Evolutionary conservation across 1,140 invertebrate species (phyloP).

Genomic region (Latrodectus geometricus): DNA sequence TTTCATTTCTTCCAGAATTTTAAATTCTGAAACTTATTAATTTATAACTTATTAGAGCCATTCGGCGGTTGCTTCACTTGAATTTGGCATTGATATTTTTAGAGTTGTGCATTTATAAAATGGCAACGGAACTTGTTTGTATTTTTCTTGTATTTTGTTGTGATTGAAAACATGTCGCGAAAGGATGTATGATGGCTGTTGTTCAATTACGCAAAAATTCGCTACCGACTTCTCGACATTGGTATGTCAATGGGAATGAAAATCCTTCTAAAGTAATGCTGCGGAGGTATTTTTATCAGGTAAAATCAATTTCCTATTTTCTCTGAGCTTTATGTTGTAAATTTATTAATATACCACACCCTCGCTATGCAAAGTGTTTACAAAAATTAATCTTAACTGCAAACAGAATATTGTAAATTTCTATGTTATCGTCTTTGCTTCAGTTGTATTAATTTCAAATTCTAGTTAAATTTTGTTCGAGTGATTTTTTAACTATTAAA

Average conservation of each 20-base stretch:
- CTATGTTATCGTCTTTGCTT: too few relatives aligned
- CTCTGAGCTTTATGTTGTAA: neutral
- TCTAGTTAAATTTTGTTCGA: neutral
- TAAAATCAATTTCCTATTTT: conserved; percentile 12
- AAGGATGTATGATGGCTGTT: conserved; percentile 48
- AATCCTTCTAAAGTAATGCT: conserved; percentile 40
- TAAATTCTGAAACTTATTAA: too few relatives aligned
- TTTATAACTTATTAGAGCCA: too few relatives aligned
- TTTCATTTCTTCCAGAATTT: too few relatives aligned
- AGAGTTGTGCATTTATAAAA: too few relatives aligned
- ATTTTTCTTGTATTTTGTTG: conserved; percentile 35
- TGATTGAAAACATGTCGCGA: conserved; percentile 58
- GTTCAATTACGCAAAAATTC: conserved; percentile 52
- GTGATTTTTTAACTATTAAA: neutral
- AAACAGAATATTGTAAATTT: too few relatives aligned
- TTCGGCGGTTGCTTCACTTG: too few relatives aligned
- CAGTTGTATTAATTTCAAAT: neutral
- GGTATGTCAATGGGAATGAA: conserved; percentile 42
- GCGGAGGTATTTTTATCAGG: conserved; percentile 54
- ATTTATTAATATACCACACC: conserved; percentile 37
- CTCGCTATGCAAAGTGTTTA: neutral
- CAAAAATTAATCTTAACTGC: too few relatives aligned
- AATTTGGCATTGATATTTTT: too few relatives aligned
- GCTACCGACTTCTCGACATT: conserved; percentile 23
- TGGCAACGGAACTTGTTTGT: conserved; percentile 32